Evolutionary conservation across 2,797 vertebrate genomes (phyloP).

Genomic region (Pteropus rufus): DNA sequence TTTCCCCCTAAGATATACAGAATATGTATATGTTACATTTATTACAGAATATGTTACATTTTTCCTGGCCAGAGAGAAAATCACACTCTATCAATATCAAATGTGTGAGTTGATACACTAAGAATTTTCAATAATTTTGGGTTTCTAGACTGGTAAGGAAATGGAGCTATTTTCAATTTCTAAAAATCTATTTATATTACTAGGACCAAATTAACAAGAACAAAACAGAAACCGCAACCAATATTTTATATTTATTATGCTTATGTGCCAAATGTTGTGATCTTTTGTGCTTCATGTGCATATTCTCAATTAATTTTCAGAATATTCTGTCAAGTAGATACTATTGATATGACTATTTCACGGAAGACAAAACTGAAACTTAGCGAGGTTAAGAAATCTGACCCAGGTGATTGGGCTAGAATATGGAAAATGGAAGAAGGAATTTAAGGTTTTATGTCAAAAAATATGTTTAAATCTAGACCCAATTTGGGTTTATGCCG

Average conservation of each 20-base stretch:
- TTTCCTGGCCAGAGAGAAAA: constrained; percentile 40
- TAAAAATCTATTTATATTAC: background rate
- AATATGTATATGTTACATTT: too few species aligned
- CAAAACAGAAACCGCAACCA: background rate
- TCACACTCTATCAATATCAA: background rate
- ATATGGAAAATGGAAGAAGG: background rate
- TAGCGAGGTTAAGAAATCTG: background rate
- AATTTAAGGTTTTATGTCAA: background rate
- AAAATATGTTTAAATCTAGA: background rate
- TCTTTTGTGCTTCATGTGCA: background rate
- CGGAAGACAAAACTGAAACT: background rate
- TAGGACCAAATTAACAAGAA: background rate
- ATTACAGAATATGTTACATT: constrained; percentile 49
- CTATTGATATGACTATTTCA: background rate
- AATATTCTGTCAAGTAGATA: background rate
- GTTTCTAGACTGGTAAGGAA: background rate
- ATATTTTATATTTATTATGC: background rate
- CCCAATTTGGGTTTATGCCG: too few species aligned
- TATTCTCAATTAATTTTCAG: constrained; percentile 28
- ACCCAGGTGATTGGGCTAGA: background rate
- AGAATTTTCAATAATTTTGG: constrained; percentile 10
- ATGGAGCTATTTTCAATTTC: constrained; percentile 17
- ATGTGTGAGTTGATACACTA: background rate
- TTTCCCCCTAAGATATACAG: constrained; percentile 41
- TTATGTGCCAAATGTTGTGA: background rate